Conservation (phyloP, 2,888 invertebrate genomes). For the Catocala nupta region DNA sequence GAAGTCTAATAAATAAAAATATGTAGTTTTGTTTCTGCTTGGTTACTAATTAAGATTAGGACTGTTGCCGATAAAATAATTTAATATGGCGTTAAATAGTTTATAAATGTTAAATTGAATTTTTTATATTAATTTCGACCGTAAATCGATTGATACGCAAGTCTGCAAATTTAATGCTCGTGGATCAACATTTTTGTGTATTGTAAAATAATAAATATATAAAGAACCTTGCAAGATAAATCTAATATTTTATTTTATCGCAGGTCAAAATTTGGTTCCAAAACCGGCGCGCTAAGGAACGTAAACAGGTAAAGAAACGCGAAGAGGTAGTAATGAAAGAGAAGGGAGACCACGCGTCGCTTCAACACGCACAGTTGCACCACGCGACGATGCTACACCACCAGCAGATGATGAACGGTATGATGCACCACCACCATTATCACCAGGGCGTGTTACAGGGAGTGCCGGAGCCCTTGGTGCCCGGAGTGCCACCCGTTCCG, state of each 20-base stretch:
- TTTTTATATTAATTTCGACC: too few relatives aligned
- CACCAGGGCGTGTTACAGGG: slow-evolving; percentile 85
- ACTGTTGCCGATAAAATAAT: too few relatives aligned
- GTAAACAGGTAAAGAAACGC: slow-evolving; percentile 95
- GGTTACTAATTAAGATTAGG: too few relatives aligned
- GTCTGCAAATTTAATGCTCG: too few relatives aligned
- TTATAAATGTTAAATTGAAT: too few relatives aligned
- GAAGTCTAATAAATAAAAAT: too few relatives aligned
- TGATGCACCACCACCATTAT: slow-evolving; percentile 85
- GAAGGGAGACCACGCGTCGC: slow-evolving; percentile 84
- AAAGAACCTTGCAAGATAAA: too few relatives aligned
- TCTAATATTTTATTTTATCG: slow-evolving; percentile 27
- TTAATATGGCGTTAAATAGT: too few relatives aligned
- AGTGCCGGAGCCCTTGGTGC: slow-evolving; percentile 81
- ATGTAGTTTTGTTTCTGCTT: too few relatives aligned
- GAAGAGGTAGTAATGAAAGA: slow-evolving; percentile 90
- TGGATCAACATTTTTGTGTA: too few relatives aligned
- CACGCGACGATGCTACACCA: slow-evolving; percentile 86
- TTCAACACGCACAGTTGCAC: slow-evolving; percentile 84
- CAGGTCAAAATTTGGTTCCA: slow-evolving; percentile 95
- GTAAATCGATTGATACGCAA: too few relatives aligned
- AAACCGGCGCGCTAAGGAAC: slow-evolving; percentile 97
- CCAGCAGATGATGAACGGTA: slow-evolving; percentile 86
- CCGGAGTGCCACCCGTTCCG: slow-evolving; percentile 81
- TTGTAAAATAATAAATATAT: too few relatives aligned